Base-by-base conservation (phyloP, 2,113 vertebrate species). In the Glareola pratincola region DNA sequence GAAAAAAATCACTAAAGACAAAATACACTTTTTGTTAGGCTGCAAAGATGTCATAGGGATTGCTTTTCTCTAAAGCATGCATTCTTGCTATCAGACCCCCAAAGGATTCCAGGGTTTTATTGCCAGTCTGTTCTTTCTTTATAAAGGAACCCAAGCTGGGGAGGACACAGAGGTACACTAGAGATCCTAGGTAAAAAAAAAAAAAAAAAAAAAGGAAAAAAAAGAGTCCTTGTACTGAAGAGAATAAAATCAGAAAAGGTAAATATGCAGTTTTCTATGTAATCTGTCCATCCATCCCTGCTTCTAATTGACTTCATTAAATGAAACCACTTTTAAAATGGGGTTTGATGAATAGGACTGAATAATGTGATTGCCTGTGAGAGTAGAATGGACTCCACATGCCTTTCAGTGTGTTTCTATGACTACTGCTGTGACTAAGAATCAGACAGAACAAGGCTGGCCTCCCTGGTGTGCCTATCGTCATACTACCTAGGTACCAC, bases 1-100 rank as follows among this genome's bases (percentile, higher is more conserved):
- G 80, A 81, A 64, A 75, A 94, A 94, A 92, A 86, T 83, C 20
- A 57, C 36, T 86, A 92, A 89, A 89, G 68, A 57, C 67, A 95
- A 92, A 88, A 95, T 62, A 80, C 80, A 50, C 34, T 80, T 75
- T 78, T 80, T 88, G 41, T 77, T 94, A 84, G 36, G 21, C 75
- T 95, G 59, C 59, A 94, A 56, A 89, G 29, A 32, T 77, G 54
- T 86, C 73, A 67, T 1, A 11, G 32, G 57, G 17, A 30, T 81
- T 88, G n/a, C 32, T 79, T 83, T 92, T 13, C 67, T 69, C n/a
- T 80, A 74, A 86, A 77, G 80, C 13, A 41, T 0, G 0, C 34
- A 14, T 90, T 67, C 47, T 89, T 71, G 37, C n/a, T 53, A 2
- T 48, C 54, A 81, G 76, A 66, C 4, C 27, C 57, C 78, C 63